Evolutionary conservation across 1,140 invertebrate genomes (phyloP).

Genomic region (Brachionus calyciflorus): DNA sequence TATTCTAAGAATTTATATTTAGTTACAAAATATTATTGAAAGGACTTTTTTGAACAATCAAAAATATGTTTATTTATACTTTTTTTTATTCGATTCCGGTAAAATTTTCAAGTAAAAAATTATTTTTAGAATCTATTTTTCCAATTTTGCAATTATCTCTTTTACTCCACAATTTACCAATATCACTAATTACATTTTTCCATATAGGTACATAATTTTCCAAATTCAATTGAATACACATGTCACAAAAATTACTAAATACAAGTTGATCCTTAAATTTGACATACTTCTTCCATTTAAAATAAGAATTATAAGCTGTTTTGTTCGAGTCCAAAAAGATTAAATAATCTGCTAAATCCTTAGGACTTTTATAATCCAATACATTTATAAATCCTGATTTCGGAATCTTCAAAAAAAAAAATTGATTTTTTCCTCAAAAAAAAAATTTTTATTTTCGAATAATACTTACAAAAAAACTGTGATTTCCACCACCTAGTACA

Average conservation of each 20-base stretch:
- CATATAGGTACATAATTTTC: slow-evolving; percentile 4
- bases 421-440: neutral
- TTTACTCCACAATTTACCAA: neutral
- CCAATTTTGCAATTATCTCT: neutral
- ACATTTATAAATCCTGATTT: slow-evolving; percentile 45
- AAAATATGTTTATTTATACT: no score
- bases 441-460: no score
- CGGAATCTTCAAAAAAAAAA: neutral
- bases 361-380: slow-evolving; percentile 42
- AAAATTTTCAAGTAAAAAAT: no score
- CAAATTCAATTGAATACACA: slow-evolving; percentile 21
- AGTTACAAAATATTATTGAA: neutral
- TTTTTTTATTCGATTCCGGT: no score
- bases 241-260: slow-evolving; percentile 8
- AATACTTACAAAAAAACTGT: slow-evolving; percentile 6
- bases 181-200: neutral
- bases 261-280: neutral
- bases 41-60: neutral
- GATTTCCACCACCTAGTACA: slow-evolving; percentile 38
- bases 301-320: slow-evolving; percentile 29
- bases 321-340: slow-evolving; percentile 41
- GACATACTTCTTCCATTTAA: slow-evolving; percentile 22
- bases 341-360: slow-evolving; percentile 48
- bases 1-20: no score
- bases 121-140: neutral